Base-by-base conservation (phyloP, 1,140 invertebrate species). In the Phymorhynchus buccinoides region DNA sequence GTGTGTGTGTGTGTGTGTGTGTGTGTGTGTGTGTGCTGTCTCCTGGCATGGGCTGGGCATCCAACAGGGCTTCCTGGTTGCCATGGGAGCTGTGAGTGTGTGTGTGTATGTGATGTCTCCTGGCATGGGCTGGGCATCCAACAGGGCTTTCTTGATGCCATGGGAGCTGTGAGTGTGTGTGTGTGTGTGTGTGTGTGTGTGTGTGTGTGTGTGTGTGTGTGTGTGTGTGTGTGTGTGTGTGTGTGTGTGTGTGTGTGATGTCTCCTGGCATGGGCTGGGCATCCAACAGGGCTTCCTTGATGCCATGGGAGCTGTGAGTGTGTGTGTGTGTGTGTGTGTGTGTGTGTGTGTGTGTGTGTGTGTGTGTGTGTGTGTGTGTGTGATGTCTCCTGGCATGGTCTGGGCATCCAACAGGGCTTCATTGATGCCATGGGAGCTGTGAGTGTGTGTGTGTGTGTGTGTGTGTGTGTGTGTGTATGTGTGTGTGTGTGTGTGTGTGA, bases 241-340 rank as follows among this genome's bases (percentile, higher is more conserved):
- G 73, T 3, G 41, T 77, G 32, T 35, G 73, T 35, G 3, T 77
- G 73, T 48, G 44, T 48, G 44, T n/a, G 92, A 92, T 86, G 84
- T 91, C 32, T 79, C 85, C 30, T 92, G 92, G 92, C 92, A 92
- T 84, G 89, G 90, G 85, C 82, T 92, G 4, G 91, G 90, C n/a
- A 88, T 92, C 18, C 68, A 87, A 0, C 90, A 92, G 80, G 92
- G 92, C 27, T 92, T 92, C 80, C 84, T 92, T 3, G 78, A 85
- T 14, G 88, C 91, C 30, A 92, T 92, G 91, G 90, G 83, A 39
- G 86, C 86, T 83, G 91, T 92, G 87, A 86, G 88, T 84, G 37
- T 75, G 71, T 75, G n/a, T n/a, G n/a, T 66, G 48, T 12, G 48
- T 52, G 12, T 77, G 32, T 77, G 77, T 79, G 37, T 22, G 32